These are phyloP conservation scores for Oceanodroma tethys DNA, from an alignment of 2,113 vertebrate species.

Conservation along the genomic window DNA sequence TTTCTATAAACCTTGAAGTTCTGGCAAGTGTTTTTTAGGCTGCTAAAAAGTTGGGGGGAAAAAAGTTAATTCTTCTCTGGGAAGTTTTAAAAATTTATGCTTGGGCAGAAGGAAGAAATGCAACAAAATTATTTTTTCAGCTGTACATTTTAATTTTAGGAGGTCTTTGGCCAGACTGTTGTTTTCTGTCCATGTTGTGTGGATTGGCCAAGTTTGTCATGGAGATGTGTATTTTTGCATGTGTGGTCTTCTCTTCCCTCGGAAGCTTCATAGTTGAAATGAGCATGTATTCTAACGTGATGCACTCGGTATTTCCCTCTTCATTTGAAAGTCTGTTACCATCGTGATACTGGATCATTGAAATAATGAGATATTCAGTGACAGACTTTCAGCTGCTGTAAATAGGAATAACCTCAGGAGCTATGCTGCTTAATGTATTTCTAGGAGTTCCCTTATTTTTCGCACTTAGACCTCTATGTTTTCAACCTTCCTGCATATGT, in stretches of 20 bases:
- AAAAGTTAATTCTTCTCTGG: neutral
- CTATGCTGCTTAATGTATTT: neutral
- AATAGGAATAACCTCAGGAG: neutral
- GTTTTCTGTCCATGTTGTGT: neutral
- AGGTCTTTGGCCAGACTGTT: neutral
- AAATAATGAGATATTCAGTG: neutral
- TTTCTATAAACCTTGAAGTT: neutral
- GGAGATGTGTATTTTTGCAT: neutral
- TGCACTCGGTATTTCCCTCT: neutral
- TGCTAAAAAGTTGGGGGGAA: neutral
- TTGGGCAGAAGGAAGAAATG: neutral
- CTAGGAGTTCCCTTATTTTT: neutral
- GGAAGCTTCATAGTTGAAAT: accelerated
- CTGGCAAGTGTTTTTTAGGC: neutral
- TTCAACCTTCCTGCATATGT: neutral
- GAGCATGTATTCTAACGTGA: accelerated
- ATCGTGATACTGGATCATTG: neutral
- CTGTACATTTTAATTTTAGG: neutral
- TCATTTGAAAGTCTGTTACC: neutral
- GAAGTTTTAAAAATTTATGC: neutral
- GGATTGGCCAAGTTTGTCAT: neutral
- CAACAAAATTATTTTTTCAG: neutral
- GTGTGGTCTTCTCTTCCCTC: neutral
- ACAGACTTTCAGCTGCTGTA: neutral
- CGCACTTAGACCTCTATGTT: neutral